phyloP scores from a whole-genome alignment of 2,888 invertebrate genomes.

The Leucoma salicis region DNA sequence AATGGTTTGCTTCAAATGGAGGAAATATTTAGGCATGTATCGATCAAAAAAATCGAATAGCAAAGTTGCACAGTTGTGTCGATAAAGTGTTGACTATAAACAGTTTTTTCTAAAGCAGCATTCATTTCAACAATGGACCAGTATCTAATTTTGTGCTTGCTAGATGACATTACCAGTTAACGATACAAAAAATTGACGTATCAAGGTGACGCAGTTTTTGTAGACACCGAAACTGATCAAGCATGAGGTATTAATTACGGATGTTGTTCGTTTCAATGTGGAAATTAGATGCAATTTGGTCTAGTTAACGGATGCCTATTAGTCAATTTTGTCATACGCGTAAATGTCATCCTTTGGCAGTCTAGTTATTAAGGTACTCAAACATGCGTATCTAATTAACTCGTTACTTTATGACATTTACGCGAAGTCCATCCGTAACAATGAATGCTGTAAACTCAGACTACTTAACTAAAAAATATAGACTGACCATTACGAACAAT shows the following conservation, averaged over 20 bases:
- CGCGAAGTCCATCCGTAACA: too few species aligned
- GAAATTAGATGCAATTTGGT: neutral
- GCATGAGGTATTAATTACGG: constrained; percentile 1
- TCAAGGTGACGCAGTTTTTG: constrained; percentile 30
- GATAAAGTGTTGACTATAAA: neutral
- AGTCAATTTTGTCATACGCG: neutral
- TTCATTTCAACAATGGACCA: neutral
- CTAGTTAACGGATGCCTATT: neutral
- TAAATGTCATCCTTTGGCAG: too few species aligned
- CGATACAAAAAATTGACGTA: constrained; percentile 12
- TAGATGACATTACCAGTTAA: constrained; percentile 16
- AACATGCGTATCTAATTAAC: too few species aligned
- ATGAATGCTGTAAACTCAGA: too few species aligned
- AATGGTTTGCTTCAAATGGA: neutral
- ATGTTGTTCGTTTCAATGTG: constrained; percentile 1
- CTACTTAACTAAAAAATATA: too few species aligned
- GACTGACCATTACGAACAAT: too few species aligned
- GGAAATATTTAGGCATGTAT: too few species aligned
- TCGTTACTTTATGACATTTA: too few species aligned
- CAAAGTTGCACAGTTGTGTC: too few species aligned
- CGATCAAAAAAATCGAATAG: too few species aligned
- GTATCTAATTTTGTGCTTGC: constrained; percentile 6
- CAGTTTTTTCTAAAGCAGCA: neutral
- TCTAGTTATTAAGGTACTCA: too few species aligned
- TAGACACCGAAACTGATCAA: constrained; percentile 3